Conservation (phyloP, 2,888 invertebrate genomes). For the Campoplex capitator region DNA sequence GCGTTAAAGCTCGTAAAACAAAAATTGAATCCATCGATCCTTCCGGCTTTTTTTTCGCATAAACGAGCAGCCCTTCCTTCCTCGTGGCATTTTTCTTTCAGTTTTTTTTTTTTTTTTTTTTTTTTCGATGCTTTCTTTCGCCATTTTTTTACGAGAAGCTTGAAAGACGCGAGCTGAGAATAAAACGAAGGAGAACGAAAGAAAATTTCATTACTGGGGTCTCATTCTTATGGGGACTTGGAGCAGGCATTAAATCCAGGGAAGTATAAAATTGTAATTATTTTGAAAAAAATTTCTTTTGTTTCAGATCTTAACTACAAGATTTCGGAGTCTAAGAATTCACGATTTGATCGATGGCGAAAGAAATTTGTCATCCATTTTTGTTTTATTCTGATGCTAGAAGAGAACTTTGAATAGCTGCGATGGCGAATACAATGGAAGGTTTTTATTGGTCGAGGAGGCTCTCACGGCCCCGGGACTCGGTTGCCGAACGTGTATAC, state of each 20-base stretch:
- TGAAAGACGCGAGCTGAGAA: constrained; percentile 36
- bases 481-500: constrained; percentile 63
- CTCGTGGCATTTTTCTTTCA: neutral
- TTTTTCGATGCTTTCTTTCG: constrained; percentile 36
- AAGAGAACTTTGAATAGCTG: neutral
- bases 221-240: neutral
- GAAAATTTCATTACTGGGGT: constrained; percentile 25
- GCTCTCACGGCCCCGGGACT: constrained; percentile 65
- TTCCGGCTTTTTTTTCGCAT: constrained; percentile 47
- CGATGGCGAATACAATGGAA: constrained; percentile 45
- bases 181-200: neutral
- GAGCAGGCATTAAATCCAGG: neutral
- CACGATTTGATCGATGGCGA: neutral
- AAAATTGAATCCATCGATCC: constrained; percentile 79
- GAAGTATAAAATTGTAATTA: neutral
- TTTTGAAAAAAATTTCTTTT: neutral
- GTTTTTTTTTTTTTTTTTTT: constrained; percentile 32
- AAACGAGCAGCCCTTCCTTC: constrained; percentile 18
- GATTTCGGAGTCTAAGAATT: neutral
- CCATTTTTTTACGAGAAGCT: constrained; percentile 45
- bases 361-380: neutral
- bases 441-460: constrained; percentile 57
- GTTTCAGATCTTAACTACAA: neutral
- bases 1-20: constrained; percentile 77
- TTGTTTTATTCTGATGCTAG: constrained; percentile 12